Base-by-base conservation (phyloP, 2,888 invertebrate genomes). In the Polietes domitor region DNA sequence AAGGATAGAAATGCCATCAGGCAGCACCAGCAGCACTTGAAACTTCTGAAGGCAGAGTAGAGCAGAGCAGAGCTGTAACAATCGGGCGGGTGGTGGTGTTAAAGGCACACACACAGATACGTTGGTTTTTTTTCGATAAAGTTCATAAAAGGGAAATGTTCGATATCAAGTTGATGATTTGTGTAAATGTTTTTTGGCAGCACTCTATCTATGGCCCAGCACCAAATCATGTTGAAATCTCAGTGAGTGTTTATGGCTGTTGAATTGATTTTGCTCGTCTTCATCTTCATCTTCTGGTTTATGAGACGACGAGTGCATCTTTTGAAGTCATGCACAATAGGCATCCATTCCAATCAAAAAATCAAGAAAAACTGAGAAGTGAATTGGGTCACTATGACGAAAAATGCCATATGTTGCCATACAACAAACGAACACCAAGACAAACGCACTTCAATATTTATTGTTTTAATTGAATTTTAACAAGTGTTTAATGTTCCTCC, bases 361-460 rank as follows among this genome's bases (percentile, higher is more conserved):
- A 50, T 50, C 9, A 50, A 19, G 50, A 3, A 9, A 17, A 19
- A 50, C 15, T 43, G 43, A 10, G 12, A 4, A 50, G 5, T 53
- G 32, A 65, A 65, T 65, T 65, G 41, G 65, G 65, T 65, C 65
- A 65, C 19, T 65, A 41, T 65, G 37, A 65, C 65, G 41, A 65
- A 32, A 65, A 17, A 65, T 65, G 65, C 65, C 65, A 65, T 65
- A 7, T 53, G 53, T 19, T 21, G 9, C 9, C 19, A 53, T 2
- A 47, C 50, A 7, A 19, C 43, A 4, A 43, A 12, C 43, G 6
- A 43, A 32, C 10, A 10, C 47, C n/a, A 47, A 4, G 12, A 47
- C 37, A 37, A 1, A 15, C 47, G 2, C 61, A 61, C 37, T 65
- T 21, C 37, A 19, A 19, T 19, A 37, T 65, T 65, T 65, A 41